Base-by-base conservation (phyloP, 2,888 invertebrate genomes). In the Plagiodera versicolora region DNA sequence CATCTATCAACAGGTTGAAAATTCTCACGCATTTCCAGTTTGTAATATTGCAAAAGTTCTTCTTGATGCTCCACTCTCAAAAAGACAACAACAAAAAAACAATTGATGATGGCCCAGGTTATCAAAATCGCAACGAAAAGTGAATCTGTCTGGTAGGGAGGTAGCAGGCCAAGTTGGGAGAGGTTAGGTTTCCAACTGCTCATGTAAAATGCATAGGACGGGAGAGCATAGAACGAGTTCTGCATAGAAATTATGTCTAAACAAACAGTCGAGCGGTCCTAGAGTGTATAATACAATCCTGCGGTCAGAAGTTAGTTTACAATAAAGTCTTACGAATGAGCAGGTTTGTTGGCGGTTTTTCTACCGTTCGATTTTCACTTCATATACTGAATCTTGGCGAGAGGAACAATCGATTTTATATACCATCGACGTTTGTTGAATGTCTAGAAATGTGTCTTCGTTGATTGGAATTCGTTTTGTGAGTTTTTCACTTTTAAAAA, bases 201-300 rank as follows among this genome's bases (percentile, higher is more conserved):
- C 86, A 85, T 86, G 85, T 84, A 84, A 85, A 85, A 86, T 86
- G 86, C 85, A 86, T 85, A 84, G 85, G 85, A 83, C 83, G 79
- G 77, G 75, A 74, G 75, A 74, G 70, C 72, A 68, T 65, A 73
- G 76, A 74, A 80, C 79, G 79, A 77, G 77, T 74, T 74, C 79
- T 78, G 80, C 80, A 80, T 80, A 77, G 80, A 76, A 80, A 80
- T 80, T 79, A 79, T 79, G 77, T 77, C 80, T 80, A 79, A 80
- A 80, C 79, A 80, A 80, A 80, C 78, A 69, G 62, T 61, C 56
- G 39, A 59, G 56, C 56, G 53, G 50, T 53, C 50, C 56, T 48
- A 19, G 60, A 46, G 56, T 46, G 47, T 56, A 54, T 55, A 58
- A 39, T 14, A 39, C 39, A 14, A 14, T 14, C 2, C 39, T 39